Evolutionary conservation across 2,797 vertebrate genomes (phyloP).

Genomic region (Spinus olivaceus): DNA sequence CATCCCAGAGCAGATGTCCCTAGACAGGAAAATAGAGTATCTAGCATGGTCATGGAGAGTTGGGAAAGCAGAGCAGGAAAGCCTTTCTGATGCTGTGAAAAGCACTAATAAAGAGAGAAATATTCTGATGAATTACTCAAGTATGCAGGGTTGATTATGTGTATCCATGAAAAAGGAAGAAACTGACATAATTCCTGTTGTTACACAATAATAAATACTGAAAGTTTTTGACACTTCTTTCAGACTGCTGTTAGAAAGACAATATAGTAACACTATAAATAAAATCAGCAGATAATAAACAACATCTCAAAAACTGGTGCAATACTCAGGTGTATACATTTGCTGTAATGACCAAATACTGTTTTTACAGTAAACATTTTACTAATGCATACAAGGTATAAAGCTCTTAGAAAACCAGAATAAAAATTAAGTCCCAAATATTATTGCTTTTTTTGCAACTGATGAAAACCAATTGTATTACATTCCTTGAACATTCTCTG

Average conservation of each 20-base stretch:
- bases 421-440: neutral
- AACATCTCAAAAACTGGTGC: neutral
- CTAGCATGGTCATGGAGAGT: accelerated
- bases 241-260: neutral
- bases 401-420: neutral
- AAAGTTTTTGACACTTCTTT: neutral
- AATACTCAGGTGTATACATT: neutral
- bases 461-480: neutral
- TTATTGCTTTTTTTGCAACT: neutral
- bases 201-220: neutral
- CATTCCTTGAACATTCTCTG: neutral
- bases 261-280: neutral
- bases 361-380: neutral
- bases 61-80: neutral
- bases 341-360: neutral
- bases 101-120: neutral
- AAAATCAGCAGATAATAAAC: neutral
- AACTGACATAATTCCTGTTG: neutral
- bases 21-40: neutral
- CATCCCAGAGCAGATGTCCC: neutral
- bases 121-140: neutral
- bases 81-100: neutral
- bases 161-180: neutral
- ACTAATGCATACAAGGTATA: neutral
- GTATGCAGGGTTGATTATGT: neutral